Percentiles rank a stretch among this genome's conserved stretches.
Evolutionary conservation across 2,888 invertebrate species (phyloP).

Genomic region (Orthosia gothica): DNA sequence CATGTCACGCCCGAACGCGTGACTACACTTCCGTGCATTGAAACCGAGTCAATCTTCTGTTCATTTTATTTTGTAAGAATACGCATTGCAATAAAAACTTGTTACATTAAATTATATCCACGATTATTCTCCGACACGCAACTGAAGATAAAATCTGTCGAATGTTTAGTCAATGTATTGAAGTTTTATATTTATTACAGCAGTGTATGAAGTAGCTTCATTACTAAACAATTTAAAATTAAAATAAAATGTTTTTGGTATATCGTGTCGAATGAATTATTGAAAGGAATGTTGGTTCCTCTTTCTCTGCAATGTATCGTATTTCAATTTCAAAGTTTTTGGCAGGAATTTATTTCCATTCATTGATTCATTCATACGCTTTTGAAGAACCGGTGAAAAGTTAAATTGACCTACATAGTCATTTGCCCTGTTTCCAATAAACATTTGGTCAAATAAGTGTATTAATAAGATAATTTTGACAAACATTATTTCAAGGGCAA

Average conservation of each 20-base stretch:
- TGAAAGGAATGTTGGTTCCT: conserved; percentile 29
- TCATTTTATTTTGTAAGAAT: conserved; percentile 14
- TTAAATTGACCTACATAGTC: conserved; percentile 6
- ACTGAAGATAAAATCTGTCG: conserved; percentile 46
- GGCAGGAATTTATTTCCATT: conserved; percentile 15
- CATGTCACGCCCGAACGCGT: neutral
- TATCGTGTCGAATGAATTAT: conserved; percentile 45
- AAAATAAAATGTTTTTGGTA: conserved; percentile 44
- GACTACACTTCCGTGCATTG: conserved; percentile 15
- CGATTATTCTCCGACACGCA: conserved; percentile 51
- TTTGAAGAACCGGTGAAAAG: neutral
- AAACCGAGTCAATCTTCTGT: conserved; percentile 41
- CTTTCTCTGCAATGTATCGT: conserved; percentile 28
- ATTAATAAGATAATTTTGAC: conserved; percentile 6
- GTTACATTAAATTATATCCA: conserved; percentile 35
- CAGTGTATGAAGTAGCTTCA: conserved; percentile 49
- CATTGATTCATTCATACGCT: conserved; percentile 9
- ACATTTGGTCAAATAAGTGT: neutral
- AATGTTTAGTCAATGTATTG: conserved; percentile 36
- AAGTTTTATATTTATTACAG: conserved; percentile 52
- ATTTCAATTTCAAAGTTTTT: conserved; percentile 32
- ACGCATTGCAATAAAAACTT: conserved; percentile 50
- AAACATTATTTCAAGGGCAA: conserved; percentile 1
- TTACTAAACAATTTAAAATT: conserved; percentile 41
- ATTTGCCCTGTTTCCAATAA: conserved; percentile 14